Evolutionary conservation across 2,888 invertebrate genomes (phyloP), one percentile per base, ranked within the genome.

Genomic region (Ligdia adustata): DNA sequence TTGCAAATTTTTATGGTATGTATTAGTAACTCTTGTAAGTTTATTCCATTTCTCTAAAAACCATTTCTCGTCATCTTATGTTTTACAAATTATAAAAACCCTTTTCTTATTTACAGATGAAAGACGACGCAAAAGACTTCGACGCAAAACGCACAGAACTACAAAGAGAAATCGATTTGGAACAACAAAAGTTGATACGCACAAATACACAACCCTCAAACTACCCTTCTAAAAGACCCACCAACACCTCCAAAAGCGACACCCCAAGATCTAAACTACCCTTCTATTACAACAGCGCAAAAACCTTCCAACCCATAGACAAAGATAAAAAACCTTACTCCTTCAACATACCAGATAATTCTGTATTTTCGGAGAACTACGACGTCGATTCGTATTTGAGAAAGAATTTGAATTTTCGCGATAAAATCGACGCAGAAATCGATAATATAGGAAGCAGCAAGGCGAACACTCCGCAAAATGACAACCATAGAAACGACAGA

Each of bases 51-150:
- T n/a, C n/a, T n/a, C n/a, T n/a, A n/a, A n/a, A n/a, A n/a, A n/a
- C n/a, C n/a, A n/a, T n/a, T n/a, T n/a, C n/a, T n/a, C n/a, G n/a
- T n/a, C n/a, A n/a, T n/a, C n/a, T n/a, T n/a, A n/a, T n/a, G n/a
- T n/a, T n/a, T n/a, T n/a, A n/a, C n/a, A n/a, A n/a, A n/a, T n/a
- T n/a, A n/a, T 34, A 4, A 16, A 18, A 16, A 20, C 9, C 2
- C 0, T 28, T 20, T 9, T 35, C 2, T 11, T 48, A 5, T 38
- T 76, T 69, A 7, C 79, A 92, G 92, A 86, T 91, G 65, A 82
- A 87, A 62, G 80, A 91, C 54, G 89, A 86, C 64, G 74, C 88
- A 20, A 78, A 77, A 31, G 91, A 92, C 24, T 90, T 88, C 62
- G 73, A 90, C 38, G 72, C 72, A 14, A 88, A 88, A 56, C 85